phyloP scores from a whole-genome alignment of 2,113 vertebrate species.

The Gyps fulvus region DNA sequence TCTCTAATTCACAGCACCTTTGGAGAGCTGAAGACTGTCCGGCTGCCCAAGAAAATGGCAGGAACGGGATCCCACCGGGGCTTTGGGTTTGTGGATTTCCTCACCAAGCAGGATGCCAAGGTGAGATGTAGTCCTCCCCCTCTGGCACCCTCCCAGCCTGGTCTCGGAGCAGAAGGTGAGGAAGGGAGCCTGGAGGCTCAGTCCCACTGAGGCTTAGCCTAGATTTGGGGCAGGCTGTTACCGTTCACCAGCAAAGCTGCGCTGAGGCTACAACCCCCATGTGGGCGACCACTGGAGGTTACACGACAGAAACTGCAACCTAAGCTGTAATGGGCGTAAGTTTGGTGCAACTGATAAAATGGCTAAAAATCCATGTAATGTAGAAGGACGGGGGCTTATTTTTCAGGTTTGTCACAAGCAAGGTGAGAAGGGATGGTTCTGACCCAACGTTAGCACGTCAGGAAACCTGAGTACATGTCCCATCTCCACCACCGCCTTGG shows the following conservation, averaged over 20 bases:
- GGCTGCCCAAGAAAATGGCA: conserved; percentile 90
- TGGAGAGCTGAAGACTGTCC: conserved; percentile 92
- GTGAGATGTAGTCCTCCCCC: conserved; percentile 62
- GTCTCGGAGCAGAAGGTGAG: neutral
- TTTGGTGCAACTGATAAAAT: fast-evolving
- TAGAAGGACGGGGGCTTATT: neutral
- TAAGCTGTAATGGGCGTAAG: fast-evolving
- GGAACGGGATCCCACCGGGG: conserved; percentile 87
- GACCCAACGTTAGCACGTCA: neutral
- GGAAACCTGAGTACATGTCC: neutral
- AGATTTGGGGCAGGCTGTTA: neutral
- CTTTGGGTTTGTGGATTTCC: conserved; percentile 94
- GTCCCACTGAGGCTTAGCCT: neutral
- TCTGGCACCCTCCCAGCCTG: neutral
- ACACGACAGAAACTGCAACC: fast-evolving
- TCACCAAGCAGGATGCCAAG: conserved; percentile 97
- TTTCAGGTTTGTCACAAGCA: neutral
- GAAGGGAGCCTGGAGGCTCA: neutral
- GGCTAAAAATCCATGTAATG: neutral
- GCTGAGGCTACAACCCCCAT: fast-evolving
- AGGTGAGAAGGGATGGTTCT: neutral
- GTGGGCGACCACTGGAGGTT: neutral
- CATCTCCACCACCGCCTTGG: neutral
- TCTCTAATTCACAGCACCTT: conserved; percentile 81
- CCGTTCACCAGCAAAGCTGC: neutral